These are phyloP conservation scores for Ramphastos sulfuratus DNA, from an alignment of 2,113 vertebrate species.

Conservation along the genomic window DNA sequence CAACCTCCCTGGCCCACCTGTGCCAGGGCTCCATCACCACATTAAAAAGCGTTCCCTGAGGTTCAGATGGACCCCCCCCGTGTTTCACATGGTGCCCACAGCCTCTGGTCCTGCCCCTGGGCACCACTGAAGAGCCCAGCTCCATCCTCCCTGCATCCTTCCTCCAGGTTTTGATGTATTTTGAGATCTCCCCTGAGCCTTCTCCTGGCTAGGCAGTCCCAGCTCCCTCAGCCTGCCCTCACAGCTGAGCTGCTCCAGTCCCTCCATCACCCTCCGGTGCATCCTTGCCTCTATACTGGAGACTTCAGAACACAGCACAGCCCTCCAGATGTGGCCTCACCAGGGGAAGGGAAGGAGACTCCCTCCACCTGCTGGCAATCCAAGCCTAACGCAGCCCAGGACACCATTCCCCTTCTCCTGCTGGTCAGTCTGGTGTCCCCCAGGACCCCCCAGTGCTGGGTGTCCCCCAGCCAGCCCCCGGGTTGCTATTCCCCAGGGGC, in stretches of 20 bases:
- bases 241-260: rapidly evolving
- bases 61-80: not conserved
- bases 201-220: not conserved
- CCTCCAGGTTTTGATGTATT: not conserved
- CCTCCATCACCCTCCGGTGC: too few species aligned
- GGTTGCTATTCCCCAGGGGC: not conserved
- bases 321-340: not conserved
- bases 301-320: not conserved
- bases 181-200: rapidly evolving
- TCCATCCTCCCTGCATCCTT: not conserved
- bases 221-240: not conserved
- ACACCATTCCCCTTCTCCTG: not conserved
- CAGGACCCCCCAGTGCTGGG: not conserved
- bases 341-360: too few species aligned
- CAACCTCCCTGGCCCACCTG: rapidly evolving
- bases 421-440: rapidly evolving
- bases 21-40: not conserved
- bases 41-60: not conserved
- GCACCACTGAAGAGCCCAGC: not conserved
- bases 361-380: not conserved
- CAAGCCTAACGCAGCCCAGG: not conserved
- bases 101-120: not conserved
- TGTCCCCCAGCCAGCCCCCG: not conserved
- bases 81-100: too few species aligned
- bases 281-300: too few species aligned